These are phyloP conservation scores for Hycleus cichorii DNA, from an alignment of 1,140 invertebrate genomes.

Conservation along the genomic window DNA sequence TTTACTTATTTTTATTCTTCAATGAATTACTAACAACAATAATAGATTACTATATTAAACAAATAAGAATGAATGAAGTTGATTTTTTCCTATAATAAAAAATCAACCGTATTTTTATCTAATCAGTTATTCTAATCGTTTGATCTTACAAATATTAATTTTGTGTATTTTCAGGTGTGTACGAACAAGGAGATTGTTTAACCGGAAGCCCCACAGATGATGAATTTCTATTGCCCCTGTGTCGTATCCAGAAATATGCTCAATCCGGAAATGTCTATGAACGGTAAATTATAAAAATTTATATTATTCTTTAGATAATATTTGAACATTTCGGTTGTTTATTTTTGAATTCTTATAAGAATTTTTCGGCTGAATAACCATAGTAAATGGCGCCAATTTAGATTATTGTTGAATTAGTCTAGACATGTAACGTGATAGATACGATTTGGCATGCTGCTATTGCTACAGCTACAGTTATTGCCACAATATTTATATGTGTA, in stretches of 20 bases:
- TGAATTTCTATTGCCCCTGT: slow-evolving; percentile 21
- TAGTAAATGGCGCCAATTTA: no score
- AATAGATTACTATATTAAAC: no score
- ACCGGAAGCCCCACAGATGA: slow-evolving; percentile 22
- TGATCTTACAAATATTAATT: no score
- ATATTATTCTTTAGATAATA: slow-evolving; percentile 4
- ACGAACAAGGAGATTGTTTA: slow-evolving; percentile 32
- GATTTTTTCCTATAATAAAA: no score
- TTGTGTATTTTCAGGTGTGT: slow-evolving; percentile 22
- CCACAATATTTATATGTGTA: slow-evolving; percentile 2
- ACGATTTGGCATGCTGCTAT: slow-evolving; percentile 1
- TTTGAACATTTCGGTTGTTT: not conserved
- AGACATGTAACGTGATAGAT: not conserved
- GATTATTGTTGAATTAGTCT: not conserved
- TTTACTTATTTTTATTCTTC: not conserved
- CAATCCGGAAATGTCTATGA: slow-evolving; percentile 26
- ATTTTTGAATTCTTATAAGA: no score
- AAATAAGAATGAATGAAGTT: no score
- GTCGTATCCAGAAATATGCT: slow-evolving; percentile 31
- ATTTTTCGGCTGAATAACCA: not conserved
- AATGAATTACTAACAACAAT: no score
- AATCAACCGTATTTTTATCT: no score
- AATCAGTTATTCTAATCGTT: no score
- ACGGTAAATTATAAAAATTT: slow-evolving; percentile 26
- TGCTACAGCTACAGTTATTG: no score